Percentiles rank a stretch among this genome's conserved stretches.
Conservation (phyloP, 35 echinoderm and acorn worm species). For the Ophioderma brevispina region DNA sequence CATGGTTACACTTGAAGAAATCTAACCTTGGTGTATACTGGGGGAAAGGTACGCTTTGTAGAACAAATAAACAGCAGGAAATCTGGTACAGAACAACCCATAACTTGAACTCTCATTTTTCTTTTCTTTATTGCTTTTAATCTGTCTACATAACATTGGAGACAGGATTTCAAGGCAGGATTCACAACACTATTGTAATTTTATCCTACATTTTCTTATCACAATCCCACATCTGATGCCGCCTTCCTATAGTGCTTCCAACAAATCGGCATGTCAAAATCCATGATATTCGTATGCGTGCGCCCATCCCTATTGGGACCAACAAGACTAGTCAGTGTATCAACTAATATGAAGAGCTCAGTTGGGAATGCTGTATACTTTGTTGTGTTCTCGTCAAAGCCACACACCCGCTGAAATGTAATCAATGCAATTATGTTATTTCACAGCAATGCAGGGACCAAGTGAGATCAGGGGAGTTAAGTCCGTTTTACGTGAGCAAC, state of each 20-base stretch:
- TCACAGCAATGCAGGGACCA: not conserved
- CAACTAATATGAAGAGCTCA: not conserved
- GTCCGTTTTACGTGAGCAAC: not conserved
- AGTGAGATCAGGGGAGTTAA: conserved; percentile 1
- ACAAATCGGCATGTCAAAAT: too few relatives aligned
- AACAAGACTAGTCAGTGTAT: too few relatives aligned
- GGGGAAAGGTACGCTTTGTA: not conserved
- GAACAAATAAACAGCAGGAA: conserved; percentile 3
- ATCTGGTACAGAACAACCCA: not conserved
- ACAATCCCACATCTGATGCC: not conserved
- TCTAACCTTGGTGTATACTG: not conserved
- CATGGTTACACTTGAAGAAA: not conserved
- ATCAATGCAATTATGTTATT: conserved; percentile 15
- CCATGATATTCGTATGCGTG: too few relatives aligned
- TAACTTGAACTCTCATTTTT: not conserved
- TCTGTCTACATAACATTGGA: not conserved
- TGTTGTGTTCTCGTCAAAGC: not conserved
- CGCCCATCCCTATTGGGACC: not conserved
- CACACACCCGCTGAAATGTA: not conserved
- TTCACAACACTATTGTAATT: not conserved
- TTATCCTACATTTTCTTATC: not conserved
- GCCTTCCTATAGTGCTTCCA: too few relatives aligned
- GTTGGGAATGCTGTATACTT: not conserved
- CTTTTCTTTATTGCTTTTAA: conserved; percentile 2
- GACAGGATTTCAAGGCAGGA: not conserved